Base-by-base conservation (phyloP, 53 echinoderm and acorn worm genomes). In the Paelopatides confundens region DNA sequence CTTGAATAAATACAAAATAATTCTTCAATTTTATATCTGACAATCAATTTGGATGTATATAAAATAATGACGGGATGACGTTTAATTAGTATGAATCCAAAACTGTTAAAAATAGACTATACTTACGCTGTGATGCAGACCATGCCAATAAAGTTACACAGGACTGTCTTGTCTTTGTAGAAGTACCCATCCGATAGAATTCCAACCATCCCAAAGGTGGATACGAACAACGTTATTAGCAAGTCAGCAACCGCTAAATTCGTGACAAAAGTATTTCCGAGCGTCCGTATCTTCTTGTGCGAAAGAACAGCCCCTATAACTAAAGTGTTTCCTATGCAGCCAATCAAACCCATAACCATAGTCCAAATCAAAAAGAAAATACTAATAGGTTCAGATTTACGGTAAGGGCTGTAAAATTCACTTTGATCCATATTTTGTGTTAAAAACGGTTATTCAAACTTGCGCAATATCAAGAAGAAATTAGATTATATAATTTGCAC, bases 211-310 rank as follows among this genome's bases (percentile, higher is more conserved):
- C 87, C 85, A 53, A 95, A 95, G 24, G 66, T 66, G 31, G 91
- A 86, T 17, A 95, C 81, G 70, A 95, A 84, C 9, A 48, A 31
- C 11, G 93, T 88, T 1, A 95, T 89, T 40, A 69, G 82, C 81
- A 95, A 32, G 33, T 95, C 95, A 21, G 95, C 91, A 23, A 87
- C 77, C 3, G 95, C 95, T 1, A 95, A 70, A 64, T 95, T 95
- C 33, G 93, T 74, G 4, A 95, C 87, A 43, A 95, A 95, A 6
- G 85, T 92, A 53, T 95, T 95, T 29, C 93, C 76, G 14, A 95
- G 85, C 18, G 85, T 89, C 62, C 92, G 81, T 0, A 95, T 83
- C 38, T 53, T 85, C 7, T 68, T 90, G 51, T 95, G 95, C 0
- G 90, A 88, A 35, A 95, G 52, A 3, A 95, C 95, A 29, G 92